Base-by-base conservation (phyloP, 2,888 invertebrate genomes). In the Byasa hedistus region DNA sequence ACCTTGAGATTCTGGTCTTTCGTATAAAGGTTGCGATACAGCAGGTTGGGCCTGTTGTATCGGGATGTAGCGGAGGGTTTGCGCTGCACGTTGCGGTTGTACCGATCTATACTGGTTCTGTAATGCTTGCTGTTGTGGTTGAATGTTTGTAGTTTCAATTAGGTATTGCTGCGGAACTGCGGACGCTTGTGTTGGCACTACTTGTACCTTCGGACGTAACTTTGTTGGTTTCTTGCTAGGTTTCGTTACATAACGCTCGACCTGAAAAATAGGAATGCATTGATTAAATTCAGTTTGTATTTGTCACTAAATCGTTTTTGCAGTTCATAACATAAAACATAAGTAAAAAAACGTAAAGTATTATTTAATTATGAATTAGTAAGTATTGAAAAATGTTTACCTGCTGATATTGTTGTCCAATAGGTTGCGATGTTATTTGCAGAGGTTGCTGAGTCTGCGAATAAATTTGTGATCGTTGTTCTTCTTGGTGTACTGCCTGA, bases 71-170 rank as follows among this genome's bases (percentile, higher is more conserved):
- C 87, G 82, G 1, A 88, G 76, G 23, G 82, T 72, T 71, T 89
- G 89, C 8, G 85, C 75, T 12, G 81, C 75, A 69, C 85, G 79
- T 64, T 86, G 87, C 2, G 75, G 80, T 68, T 85, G 86, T 23
- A 79, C 75, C 3, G 80, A 79, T 2, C 79, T 82, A 69, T 83
- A 86, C 61, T 80, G 72, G 68, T 78, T 79, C 48, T 78, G 83
- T 19, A 76, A 76, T 21, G 72, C 76, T 68, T 77, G 76, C 27
- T 73, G 76, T 68, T 84, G 87, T 66, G 84, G 84, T 69, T 89
- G 89, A 1, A 91, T 83, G 65, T 91, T 91, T 0, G 92, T 92
- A 0, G 92, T 92, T 75, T 92, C 92, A 24, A 92, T 92, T 24
- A 92, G 73, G 70, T 92, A 92, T 70, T 92, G 92, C 66, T 92